Percentiles rank a stretch among this genome's conserved stretches.
These are phyloP conservation scores for Hemicentrotus pulcherrimus DNA, from an alignment of 35 echinoderm and acorn worm species.

Conservation along the genomic window DNA sequence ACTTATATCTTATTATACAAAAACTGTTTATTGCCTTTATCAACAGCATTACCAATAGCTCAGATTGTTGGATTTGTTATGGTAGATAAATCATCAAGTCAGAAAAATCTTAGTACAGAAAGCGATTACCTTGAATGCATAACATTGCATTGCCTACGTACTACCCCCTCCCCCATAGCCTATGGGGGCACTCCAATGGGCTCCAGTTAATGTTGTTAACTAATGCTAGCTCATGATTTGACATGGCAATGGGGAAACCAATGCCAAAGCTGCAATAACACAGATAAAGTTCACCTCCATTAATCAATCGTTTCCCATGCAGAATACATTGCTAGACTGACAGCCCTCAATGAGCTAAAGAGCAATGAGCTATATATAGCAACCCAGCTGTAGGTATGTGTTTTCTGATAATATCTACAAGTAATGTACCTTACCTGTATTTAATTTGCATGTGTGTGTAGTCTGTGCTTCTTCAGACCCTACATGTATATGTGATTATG, in stretches of 20 bases:
- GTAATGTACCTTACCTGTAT: not conserved
- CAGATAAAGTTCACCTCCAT: not conserved
- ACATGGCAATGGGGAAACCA: not conserved
- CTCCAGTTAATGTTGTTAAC: not conserved
- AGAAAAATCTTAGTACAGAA: too few relatives aligned
- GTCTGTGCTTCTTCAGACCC: not conserved
- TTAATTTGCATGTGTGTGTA: not conserved
- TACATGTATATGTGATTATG: too few relatives aligned
- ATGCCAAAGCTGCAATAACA: not conserved
- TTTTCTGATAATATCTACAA: not conserved
- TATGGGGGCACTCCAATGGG: not conserved
- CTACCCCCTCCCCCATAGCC: too few relatives aligned
- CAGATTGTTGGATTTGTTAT: too few relatives aligned
- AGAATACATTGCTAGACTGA: not conserved
- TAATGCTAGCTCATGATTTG: not conserved
- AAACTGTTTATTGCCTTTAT: too few relatives aligned
- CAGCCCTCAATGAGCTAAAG: not conserved
- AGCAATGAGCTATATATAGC: not conserved
- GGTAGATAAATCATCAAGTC: too few relatives aligned
- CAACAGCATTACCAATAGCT: too few relatives aligned
- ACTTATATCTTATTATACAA: too few relatives aligned
- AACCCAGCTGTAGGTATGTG: not conserved
- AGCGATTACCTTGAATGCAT: too few relatives aligned
- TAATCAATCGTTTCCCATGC: not conserved
- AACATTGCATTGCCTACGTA: too few relatives aligned